Base-by-base conservation (phyloP, 2,797 vertebrate species). In the Sebastiscus tertius region DNA sequence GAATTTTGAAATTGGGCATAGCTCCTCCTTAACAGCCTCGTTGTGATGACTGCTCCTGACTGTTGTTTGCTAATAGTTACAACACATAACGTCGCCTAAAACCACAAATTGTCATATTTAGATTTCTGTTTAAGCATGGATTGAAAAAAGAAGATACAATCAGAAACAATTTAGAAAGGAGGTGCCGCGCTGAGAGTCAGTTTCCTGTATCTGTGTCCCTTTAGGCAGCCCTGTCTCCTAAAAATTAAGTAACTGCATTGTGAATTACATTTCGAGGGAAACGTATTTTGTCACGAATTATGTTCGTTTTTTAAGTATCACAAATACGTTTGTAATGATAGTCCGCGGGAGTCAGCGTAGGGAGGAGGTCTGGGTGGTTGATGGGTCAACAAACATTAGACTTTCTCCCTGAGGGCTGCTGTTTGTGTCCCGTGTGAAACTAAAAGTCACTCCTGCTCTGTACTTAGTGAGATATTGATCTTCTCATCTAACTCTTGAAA, bases 341-440 rank as follows among this genome's bases (percentile, higher is more conserved):
- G 42, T 46, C 42, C 42, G 14, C 0, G 7, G 46, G 1, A 1
- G 8, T 49, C 7, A 7, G 42, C 3, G 42, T 20, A 0, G 16
- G 42, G 42, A 49, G 42, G 42, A 49, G 7, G 42, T 49, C 1
- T 0, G 16, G 42, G 0, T 49, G 3, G 16, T 20, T 1, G 16
- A 49, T 49, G 42, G 42, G 42, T 49, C 42, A 49, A 18, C 42
- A 49, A 49, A 49, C 42, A 49, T 3, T 49, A 18, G 42, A 8
- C 7, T 0, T 0, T 49, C 42, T 8, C 42, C 0, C 2, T 6
- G 39, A 42, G 39, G 39, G 39, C 39, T 7, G 39, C 39, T 49
- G 42, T 49, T 49, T 0, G 42, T 49, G 42, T 8, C 42, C 3
- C 18, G 7, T 49, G 42, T 8, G 1, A 49, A 49, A 49, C 1